Evolutionary conservation across 2,113 vertebrate genomes (phyloP).

Genomic region (Chitala chitala): DNA sequence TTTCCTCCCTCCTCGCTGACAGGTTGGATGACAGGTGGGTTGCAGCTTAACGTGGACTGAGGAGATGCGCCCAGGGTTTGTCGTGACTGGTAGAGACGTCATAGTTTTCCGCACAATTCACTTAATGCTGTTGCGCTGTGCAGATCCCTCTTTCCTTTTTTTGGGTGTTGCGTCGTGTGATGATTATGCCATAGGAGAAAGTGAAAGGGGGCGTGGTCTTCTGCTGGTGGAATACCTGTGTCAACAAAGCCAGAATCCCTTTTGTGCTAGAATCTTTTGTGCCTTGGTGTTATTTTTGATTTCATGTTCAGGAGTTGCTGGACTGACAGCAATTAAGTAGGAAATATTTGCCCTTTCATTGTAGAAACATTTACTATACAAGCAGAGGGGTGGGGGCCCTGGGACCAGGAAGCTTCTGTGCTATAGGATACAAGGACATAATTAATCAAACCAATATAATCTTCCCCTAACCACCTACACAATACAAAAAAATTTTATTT

Average conservation of each 20-base stretch:
- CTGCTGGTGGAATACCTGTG: neutral
- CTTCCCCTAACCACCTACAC: constrained; percentile 1
- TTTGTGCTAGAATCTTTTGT: no score
- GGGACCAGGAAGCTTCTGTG: neutral
- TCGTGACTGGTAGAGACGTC: no score
- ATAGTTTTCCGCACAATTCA: no score
- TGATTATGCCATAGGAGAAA: no score
- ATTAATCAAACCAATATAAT: neutral
- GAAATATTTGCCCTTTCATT: constrained; percentile 9
- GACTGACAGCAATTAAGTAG: neutral
- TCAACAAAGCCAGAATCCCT: constrained; percentile 8
- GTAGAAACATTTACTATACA: neutral
- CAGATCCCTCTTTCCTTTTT: neutral
- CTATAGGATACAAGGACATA: constrained; percentile 8
- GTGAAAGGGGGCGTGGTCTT: neutral
- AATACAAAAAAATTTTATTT: neutral
- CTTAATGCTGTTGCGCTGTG: no score
- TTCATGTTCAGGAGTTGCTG: constrained; percentile 16
- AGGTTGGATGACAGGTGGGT: neutral
- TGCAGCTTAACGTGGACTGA: no score
- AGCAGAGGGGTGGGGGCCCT: neutral
- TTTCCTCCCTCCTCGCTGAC: neutral
- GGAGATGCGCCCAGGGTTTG: no score
- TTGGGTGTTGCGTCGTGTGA: neutral
- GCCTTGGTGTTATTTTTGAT: constrained; percentile 18